These are phyloP conservation scores for Tiliacea aurago DNA, from an alignment of 2,888 invertebrate species.

Conservation along the genomic window DNA sequence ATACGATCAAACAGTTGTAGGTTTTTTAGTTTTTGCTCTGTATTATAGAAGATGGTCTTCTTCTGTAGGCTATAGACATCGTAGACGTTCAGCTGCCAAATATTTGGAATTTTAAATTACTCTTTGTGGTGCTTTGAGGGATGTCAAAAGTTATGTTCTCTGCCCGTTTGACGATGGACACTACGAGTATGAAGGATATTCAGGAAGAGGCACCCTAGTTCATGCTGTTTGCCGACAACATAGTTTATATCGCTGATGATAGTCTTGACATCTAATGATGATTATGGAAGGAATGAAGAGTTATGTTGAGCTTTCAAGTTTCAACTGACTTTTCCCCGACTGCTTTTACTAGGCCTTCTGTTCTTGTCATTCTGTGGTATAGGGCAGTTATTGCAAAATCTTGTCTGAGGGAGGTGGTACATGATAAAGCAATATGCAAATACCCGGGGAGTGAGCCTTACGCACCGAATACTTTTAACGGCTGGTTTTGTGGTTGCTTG, in stretches of 20 bases:
- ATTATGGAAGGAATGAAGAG: not conserved
- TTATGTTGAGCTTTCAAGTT: not conserved
- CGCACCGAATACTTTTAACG: constrained; percentile 42
- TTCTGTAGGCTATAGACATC: not conserved
- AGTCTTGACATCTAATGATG: not conserved
- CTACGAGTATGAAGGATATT: not conserved
- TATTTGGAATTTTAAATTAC: not conserved
- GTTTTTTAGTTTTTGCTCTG: not conserved
- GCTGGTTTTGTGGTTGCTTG: not conserved
- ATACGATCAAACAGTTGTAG: no score
- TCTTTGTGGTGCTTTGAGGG: not conserved
- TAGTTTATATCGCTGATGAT: not conserved
- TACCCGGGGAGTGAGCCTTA: constrained; percentile 62
- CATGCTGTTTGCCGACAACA: not conserved
- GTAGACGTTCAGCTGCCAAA: not conserved
- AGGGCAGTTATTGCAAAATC: constrained; percentile 75
- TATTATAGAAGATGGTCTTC: not conserved
- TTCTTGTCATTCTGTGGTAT: not conserved
- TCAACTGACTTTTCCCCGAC: not conserved
- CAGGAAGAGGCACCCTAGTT: not conserved
- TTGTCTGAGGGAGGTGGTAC: constrained; percentile 72
- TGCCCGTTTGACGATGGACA: not conserved
- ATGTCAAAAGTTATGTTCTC: not conserved
- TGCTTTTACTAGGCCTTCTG: constrained; percentile 27
- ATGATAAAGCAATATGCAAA: constrained; percentile 81